phyloP scores from a whole-genome alignment of 2,888 invertebrate genomes.

The Meandrusa payeni region DNA sequence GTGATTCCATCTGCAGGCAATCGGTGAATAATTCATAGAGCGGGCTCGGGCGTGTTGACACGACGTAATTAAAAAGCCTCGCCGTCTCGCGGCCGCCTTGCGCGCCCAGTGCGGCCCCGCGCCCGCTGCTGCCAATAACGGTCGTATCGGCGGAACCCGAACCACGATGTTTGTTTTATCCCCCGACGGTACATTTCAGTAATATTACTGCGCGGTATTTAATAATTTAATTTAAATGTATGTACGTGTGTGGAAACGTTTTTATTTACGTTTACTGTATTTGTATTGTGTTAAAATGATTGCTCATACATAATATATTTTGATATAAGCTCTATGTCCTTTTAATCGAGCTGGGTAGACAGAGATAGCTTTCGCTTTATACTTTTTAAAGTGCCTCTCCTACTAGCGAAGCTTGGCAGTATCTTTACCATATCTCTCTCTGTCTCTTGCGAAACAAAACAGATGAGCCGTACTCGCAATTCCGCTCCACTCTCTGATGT shows the following conservation, averaged over 20 bases:
- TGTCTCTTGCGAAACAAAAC: too few species aligned
- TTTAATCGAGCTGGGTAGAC: too few species aligned
- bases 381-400: too few species aligned
- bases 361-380: too few species aligned
- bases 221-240: neutral
- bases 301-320: too few species aligned
- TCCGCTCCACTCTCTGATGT: too few species aligned
- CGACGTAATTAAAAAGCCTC: slow-evolving; percentile 65
- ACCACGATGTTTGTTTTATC: neutral
- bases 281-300: too few species aligned
- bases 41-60: slow-evolving; percentile 52
- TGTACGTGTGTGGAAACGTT: neutral
- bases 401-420: too few species aligned
- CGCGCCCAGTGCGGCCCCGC: neutral
- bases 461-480: too few species aligned
- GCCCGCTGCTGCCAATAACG: neutral
- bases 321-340: too few species aligned
- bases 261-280: neutral
- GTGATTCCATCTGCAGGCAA: slow-evolving; percentile 26
- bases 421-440: too few species aligned
- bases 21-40: slow-evolving; percentile 60
- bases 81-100: slow-evolving; percentile 24
- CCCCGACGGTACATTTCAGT: neutral
- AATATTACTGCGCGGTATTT: slow-evolving; percentile 1
- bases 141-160: neutral